Base-by-base conservation (phyloP, 2,888 invertebrate genomes). In the Parascotia fuliginaria region DNA sequence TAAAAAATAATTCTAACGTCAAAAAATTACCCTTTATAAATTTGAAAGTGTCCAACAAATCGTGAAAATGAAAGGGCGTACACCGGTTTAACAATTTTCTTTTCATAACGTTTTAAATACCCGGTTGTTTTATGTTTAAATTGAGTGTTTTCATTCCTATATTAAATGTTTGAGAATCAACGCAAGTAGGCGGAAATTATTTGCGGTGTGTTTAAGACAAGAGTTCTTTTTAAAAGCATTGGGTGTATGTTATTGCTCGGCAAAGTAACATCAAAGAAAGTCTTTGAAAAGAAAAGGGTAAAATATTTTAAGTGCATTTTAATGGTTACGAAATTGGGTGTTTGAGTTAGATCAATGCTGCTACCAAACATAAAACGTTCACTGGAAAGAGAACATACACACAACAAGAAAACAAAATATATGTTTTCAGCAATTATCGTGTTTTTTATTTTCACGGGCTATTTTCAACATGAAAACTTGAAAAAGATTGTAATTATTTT, bases 21-120 rank as follows among this genome's bases (percentile, higher is more conserved):
- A 31, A 32, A 32, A 48, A 32, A 37, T 48, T 48, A 31, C 42
- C 37, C 22, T 15, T 42, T 31, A 32, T 38, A 48, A 48, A 42
- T 37, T 42, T 14, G 31, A 32, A 42, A 48, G 32, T 36, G 37
- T 37, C n/a, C 31, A 40, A 40, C 31, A 36, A 15, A 29, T 40
- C 31, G 47, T 40, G 44, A 37, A 41, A 37, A 37, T 43, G 37
- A 36, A 42, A 48, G 39, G 37, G 37, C 33, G n/a, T n/a, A n/a
- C 27, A 19, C 14, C 36, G 19, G 13, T 37, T 42, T 48, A 32
- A 45, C 33, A 44, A 40, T 39, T 41, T 45, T 51, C 51, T 33
- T 45, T 37, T 22, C 42, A 42, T 37, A 15, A 44, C 38, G 42
- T 29, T 38, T 16, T 24, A 37, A 38, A 43, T 29, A 49, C 15